A percentile compares a stretch with the other conserved stretches of the same genome.
Conservation (phyloP, 2,113 vertebrate genomes). For the Pollimyrus isidori region DNA sequence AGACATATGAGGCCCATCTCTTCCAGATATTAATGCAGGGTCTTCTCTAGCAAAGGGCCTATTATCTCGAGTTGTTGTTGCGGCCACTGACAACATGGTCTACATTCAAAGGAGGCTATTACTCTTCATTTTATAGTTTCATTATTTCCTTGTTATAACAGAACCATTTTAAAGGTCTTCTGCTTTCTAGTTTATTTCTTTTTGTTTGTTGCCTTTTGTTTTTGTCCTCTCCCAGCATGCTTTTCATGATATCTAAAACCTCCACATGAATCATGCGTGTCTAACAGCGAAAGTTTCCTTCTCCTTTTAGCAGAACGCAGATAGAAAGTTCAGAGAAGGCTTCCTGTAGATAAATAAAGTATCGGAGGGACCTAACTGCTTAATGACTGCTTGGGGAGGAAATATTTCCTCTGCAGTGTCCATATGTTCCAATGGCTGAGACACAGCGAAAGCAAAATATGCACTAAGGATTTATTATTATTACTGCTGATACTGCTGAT, state of each 20-base stretch:
- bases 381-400: conserved; percentile 43
- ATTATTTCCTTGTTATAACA: conserved; percentile 39
- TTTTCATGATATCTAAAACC: not conserved
- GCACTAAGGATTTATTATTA: not conserved
- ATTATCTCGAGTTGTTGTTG: not conserved
- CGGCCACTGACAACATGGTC: not conserved
- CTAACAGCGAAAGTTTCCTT: conserved; percentile 28
- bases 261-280: not conserved
- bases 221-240: not conserved
- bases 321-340: conserved; percentile 59
- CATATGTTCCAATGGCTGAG: not conserved
- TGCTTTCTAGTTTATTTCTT: not conserved
- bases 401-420: conserved; percentile 47
- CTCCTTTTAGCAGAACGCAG: conserved; percentile 47
- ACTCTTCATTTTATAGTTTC: not conserved
- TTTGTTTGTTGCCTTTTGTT: not conserved
- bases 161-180: conserved; percentile 18
- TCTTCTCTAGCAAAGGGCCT: not conserved
- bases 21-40: not conserved
- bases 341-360: conserved; percentile 76
- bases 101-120: not conserved
- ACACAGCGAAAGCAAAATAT: not conserved
- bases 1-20: not conserved
- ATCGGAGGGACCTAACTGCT: conserved; percentile 55
- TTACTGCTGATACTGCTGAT: not conserved